Percentiles rank a stretch among this genome's conserved stretches.
Conservation (phyloP, 2,888 invertebrate species). For the Cerastoderma edule region DNA sequence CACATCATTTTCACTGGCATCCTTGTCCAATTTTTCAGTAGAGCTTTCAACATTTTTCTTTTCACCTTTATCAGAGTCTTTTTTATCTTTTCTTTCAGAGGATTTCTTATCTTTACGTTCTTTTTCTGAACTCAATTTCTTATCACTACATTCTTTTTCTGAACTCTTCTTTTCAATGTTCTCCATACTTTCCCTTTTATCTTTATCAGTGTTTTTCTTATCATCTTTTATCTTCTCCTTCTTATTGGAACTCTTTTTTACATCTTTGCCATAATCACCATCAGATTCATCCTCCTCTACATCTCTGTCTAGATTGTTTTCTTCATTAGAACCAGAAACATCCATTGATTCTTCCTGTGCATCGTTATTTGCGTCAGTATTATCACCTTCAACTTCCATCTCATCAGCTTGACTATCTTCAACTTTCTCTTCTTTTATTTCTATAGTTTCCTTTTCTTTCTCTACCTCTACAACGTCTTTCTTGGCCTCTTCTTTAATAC, state of each 20-base stretch:
- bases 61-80: conserved; percentile 21
- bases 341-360: too few relatives aligned
- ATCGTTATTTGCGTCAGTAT: background rate
- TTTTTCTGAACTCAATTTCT: too few relatives aligned
- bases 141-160: too few relatives aligned
- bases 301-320: too few relatives aligned
- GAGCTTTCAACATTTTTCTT: background rate
- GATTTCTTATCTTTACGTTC: too few relatives aligned
- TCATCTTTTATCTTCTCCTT: conserved; percentile 10
- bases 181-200: conserved; percentile 16
- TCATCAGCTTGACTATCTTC: conserved; percentile 17
- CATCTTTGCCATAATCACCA: conserved; percentile 22
- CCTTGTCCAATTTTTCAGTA: background rate
- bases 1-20: conserved; percentile 11
- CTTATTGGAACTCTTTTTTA: conserved; percentile 16
- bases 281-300: conserved; percentile 17
- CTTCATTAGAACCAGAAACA: too few relatives aligned
- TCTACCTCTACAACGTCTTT: conserved; percentile 9
- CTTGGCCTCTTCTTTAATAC: conserved; percentile 1
- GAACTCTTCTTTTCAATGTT: too few relatives aligned
- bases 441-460: conserved; percentile 2
- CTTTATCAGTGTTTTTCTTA: conserved; percentile 10
- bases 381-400: conserved; percentile 20
- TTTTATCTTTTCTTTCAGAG: too few relatives aligned
- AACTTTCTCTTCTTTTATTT: conserved; percentile 25